These are phyloP conservation scores for Camponotus pennsylvanicus DNA, from an alignment of 1,140 invertebrate species.

Conservation along the genomic window DNA sequence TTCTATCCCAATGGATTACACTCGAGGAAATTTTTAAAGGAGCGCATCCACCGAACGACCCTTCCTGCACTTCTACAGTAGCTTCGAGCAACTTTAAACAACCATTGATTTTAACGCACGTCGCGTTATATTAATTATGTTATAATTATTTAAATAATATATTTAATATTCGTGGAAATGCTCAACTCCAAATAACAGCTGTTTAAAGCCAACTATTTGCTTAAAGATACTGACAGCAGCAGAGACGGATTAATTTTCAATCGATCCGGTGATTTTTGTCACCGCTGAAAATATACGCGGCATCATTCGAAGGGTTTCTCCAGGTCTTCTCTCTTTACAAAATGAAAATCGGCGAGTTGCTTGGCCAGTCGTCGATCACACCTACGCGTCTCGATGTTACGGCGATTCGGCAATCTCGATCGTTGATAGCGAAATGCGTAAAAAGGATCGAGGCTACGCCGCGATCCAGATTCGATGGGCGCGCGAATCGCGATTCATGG, in stretches of 20 bases:
- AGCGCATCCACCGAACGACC: neutral
- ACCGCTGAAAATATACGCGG: neutral
- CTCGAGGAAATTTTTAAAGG: conserved; percentile 20
- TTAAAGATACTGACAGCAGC: neutral
- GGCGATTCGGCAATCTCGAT: neutral
- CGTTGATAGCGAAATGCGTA: neutral
- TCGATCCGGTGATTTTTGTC: neutral
- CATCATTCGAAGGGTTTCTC: neutral
- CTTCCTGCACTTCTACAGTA: neutral
- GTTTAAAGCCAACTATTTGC: neutral
- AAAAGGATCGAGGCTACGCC: neutral
- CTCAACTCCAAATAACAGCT: neutral
- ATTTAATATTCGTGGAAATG: neutral
- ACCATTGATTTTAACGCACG: neutral
- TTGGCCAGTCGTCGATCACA: conserved; percentile 3
- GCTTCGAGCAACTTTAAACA: conserved; percentile 13
- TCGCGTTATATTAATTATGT: neutral
- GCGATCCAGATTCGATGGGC: conserved; percentile 23
- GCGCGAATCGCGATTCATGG: conserved; percentile 21
- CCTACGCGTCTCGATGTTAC: conserved; percentile 19
- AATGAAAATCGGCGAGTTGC: neutral
- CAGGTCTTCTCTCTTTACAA: too few species aligned
- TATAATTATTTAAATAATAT: neutral
- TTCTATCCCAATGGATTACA: conserved; percentile 9
- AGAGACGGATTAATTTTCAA: neutral